Base-by-base conservation (phyloP, 2,888 invertebrate species). In the Argyra leucocephala region DNA sequence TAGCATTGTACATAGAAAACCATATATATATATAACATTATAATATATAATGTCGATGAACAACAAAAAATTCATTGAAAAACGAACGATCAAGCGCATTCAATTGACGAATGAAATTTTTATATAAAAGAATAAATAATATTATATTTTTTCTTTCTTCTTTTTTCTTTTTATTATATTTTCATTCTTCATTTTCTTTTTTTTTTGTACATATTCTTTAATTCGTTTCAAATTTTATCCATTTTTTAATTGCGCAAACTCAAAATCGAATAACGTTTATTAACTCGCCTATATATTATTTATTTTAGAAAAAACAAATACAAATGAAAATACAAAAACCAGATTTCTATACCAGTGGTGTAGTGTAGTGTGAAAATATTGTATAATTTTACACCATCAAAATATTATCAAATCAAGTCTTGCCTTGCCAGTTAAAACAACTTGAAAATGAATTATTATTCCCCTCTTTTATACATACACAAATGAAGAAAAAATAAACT, bases 51-150 rank as follows among this genome's bases (percentile, higher is more conserved):
- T n/a, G 21, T n/a, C 57, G n/a, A 59, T 15, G 10, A 23, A 23
- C 18, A 22, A 59, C 59, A 23, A 59, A 23, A 24, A 23, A 15
- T 57, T 22, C 18, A 18, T n/a, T 57, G 6, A 6, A 22, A 15
- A 59, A 1, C 23, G 23, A 59, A 1, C 23, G 23, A 59, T 59
- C 59, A 59, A 59, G 59, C 59, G 59, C 23, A 59, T 23, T 59
- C 23, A 22, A 59, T 23, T 23, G n/a, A 21, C 59, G 59, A 59
- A 59, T 59, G 59, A 59, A 59, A 59, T 23, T 59, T 59, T 59
- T 59, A 59, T 15, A 59, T 59, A 59, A 59, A 15, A 59, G 15
- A 59, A 48, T 12, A 18, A 48, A 18, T 18, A 48, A 48, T 26
- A 26, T 26, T n/a, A n/a, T n/a, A n/a, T n/a, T n/a, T n/a, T n/a